phyloP scores from a whole-genome alignment of 2,888 invertebrate species.

The Thecophora atra region DNA sequence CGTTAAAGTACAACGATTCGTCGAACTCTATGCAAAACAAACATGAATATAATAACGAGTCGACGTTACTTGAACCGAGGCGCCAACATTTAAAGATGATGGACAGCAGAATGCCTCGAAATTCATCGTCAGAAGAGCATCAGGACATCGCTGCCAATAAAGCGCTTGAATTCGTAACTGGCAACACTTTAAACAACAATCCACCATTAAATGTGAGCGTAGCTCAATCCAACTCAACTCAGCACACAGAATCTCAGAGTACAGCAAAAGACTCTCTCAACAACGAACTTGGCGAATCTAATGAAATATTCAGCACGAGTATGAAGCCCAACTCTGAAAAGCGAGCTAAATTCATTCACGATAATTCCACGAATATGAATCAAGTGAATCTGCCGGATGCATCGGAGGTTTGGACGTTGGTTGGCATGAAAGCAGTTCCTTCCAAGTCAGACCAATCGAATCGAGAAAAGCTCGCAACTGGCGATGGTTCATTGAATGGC shows the following conservation, averaged over 20 bases:
- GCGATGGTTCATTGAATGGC: not conserved
- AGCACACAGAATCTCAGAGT: not conserved
- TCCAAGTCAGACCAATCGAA: slow-evolving; percentile 36
- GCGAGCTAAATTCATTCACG: slow-evolving; percentile 59
- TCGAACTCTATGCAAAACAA: too few species aligned
- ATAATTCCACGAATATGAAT: slow-evolving; percentile 59
- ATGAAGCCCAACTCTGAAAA: slow-evolving; percentile 48
- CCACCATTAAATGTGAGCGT: not conserved
- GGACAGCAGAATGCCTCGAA: not conserved
- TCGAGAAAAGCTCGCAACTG: slow-evolving; percentile 23
- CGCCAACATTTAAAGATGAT: too few species aligned
- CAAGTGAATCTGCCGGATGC: slow-evolving; percentile 57
- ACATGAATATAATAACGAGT: too few species aligned
- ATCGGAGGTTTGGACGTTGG: slow-evolving; percentile 62
- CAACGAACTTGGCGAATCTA: slow-evolving; percentile 42
- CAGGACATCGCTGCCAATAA: not conserved
- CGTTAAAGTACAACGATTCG: too few species aligned
- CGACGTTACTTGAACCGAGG: too few species aligned
- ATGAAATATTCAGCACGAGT: slow-evolving; percentile 14
- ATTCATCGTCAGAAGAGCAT: not conserved
- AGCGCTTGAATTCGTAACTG: not conserved
- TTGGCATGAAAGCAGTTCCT: slow-evolving; percentile 56
- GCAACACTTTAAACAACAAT: not conserved
- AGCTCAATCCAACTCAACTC: not conserved
- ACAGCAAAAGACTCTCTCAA: not conserved